phyloP scores from a whole-genome alignment of 2,113 vertebrate species.

The Perognathus longimembris region DNA sequence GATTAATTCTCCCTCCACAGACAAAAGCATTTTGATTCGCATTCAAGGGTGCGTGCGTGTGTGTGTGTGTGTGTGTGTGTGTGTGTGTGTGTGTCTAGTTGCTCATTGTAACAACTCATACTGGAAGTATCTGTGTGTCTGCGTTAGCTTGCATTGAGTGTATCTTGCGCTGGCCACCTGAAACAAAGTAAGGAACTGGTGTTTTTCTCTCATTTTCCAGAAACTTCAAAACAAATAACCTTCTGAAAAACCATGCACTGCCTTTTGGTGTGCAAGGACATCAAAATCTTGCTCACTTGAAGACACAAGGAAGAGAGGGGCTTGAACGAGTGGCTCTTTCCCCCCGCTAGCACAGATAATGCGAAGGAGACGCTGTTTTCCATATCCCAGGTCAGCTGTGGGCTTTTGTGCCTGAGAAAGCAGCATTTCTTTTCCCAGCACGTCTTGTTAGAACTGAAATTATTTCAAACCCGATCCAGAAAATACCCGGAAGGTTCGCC shows the following conservation, averaged over 20 bases:
- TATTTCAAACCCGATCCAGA: slow-evolving; percentile 31
- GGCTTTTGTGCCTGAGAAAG: not conserved
- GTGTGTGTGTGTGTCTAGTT: not conserved
- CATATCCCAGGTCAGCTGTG: slow-evolving; percentile 70
- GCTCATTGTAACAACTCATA: not conserved
- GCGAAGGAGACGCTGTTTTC: slow-evolving; percentile 66
- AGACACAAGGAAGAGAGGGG: slow-evolving; percentile 55
- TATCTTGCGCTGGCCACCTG: slow-evolving; percentile 58
- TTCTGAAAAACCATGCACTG: slow-evolving; percentile 71
- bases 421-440: not conserved
- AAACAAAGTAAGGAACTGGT: slow-evolving; percentile 78
- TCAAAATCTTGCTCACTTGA: slow-evolving; percentile 63
- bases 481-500: slow-evolving; percentile 52
- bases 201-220: slow-evolving; percentile 82
- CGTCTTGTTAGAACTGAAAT: slow-evolving; percentile 63
- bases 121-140: not conserved
- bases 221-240: slow-evolving; percentile 75
- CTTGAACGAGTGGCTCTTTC: slow-evolving; percentile 56
- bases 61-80: not conserved
- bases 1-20: slow-evolving; percentile 26
- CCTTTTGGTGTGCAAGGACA: slow-evolving; percentile 63
- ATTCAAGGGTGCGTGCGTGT: not conserved
- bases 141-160: not conserved
- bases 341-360: slow-evolving; percentile 68
- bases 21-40: slow-evolving; percentile 35